Evolutionary conservation across 2,797 vertebrate species (phyloP).

Genomic region (Cheirogaleus major): DNA sequence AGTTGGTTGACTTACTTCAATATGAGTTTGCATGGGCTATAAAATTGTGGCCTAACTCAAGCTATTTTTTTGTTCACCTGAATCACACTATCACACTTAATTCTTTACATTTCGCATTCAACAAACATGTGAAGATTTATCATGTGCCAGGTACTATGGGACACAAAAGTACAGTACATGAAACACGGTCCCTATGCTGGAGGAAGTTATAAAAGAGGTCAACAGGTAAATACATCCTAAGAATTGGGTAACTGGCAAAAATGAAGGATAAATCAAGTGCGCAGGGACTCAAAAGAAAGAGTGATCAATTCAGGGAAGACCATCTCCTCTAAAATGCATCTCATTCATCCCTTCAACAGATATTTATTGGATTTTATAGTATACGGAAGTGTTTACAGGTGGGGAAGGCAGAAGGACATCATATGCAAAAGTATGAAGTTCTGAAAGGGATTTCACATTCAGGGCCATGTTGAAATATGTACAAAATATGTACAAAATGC

Average conservation of each 20-base stretch:
- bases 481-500: not conserved
- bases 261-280: not conserved
- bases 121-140: not conserved
- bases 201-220: not conserved
- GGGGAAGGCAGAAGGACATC: not conserved
- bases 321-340: not conserved
- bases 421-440: not conserved
- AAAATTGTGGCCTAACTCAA: not conserved
- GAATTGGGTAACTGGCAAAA: not conserved
- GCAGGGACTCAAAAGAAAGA: not conserved
- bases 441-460: not conserved
- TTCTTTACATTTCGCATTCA: slow-evolving; percentile 17
- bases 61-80: not conserved
- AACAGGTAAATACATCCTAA: not conserved
- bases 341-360: not conserved
- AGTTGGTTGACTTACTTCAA: not conserved
- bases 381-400: not conserved
- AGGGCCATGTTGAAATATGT: not conserved
- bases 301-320: not conserved
- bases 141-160: not conserved
- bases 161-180: not conserved
- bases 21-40: not conserved
- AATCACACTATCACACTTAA: not conserved
- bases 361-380: not conserved
- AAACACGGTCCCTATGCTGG: not conserved